phyloP scores from a whole-genome alignment of 2,888 invertebrate genomes.

The Mesorhabditis sp. region DNA sequence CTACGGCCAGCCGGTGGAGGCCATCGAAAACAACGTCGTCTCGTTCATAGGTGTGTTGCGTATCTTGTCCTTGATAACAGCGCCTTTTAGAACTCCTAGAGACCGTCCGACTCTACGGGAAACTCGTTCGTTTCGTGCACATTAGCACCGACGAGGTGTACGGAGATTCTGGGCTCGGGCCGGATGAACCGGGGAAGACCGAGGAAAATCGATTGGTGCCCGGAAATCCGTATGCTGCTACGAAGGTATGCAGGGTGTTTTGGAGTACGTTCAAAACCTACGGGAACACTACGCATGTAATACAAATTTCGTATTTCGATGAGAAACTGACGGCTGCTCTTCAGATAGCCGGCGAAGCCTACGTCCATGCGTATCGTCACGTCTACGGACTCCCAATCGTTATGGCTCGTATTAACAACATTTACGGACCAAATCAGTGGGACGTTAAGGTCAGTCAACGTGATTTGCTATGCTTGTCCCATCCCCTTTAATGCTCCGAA shows the following conservation, averaged over 20 bases:
- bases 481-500: background rate
- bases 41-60: slow-evolving; percentile 32
- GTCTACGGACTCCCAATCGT: slow-evolving; percentile 48
- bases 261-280: too few relatives aligned
- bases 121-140: slow-evolving; percentile 48
- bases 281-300: too few relatives aligned
- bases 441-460: slow-evolving; percentile 43
- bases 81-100: slow-evolving; percentile 37
- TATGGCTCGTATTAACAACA: slow-evolving; percentile 54
- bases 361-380: slow-evolving; percentile 41
- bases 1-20: slow-evolving; percentile 49
- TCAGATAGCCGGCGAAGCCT: slow-evolving; percentile 51
- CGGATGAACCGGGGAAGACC: slow-evolving; percentile 44
- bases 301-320: too few relatives aligned
- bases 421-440: slow-evolving; percentile 57
- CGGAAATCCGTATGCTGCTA: slow-evolving; percentile 56
- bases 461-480: background rate
- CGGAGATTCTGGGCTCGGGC: slow-evolving; percentile 51
- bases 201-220: slow-evolving; percentile 44
- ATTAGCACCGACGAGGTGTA: slow-evolving; percentile 57
- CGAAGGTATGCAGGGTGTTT: slow-evolving; percentile 34
- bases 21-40: slow-evolving; percentile 53
- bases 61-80: background rate
- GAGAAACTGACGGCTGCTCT: background rate
- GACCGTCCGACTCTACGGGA: slow-evolving; percentile 42